Conservation (phyloP, 2,113 vertebrate species). For the Accipiter virgatus region DNA sequence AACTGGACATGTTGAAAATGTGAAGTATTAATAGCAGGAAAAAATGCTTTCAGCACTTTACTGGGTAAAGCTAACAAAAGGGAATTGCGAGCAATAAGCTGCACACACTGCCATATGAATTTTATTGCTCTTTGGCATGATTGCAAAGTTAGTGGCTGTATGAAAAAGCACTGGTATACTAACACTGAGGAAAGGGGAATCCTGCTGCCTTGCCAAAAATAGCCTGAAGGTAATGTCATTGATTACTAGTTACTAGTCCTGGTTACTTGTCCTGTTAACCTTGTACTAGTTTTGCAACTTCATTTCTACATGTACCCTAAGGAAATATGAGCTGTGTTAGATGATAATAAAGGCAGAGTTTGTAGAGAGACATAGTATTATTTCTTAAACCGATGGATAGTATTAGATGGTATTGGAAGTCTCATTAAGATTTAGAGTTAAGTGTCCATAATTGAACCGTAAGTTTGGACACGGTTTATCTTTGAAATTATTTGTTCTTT, state of each 20-base stretch:
- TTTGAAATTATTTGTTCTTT: not conserved
- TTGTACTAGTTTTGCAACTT: not conserved
- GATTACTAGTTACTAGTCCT: not conserved
- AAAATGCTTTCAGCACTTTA: not conserved
- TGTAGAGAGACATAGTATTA: not conserved
- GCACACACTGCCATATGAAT: not conserved
- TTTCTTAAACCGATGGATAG: not conserved
- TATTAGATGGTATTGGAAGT: not conserved
- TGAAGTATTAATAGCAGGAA: not conserved
- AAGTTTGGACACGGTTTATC: not conserved
- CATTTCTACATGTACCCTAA: not conserved
- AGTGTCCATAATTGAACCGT: not conserved
- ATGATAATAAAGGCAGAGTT: not conserved
- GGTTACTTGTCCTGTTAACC: not conserved
- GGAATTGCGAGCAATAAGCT: not conserved
- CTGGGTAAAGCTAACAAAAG: not conserved
- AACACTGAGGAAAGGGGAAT: accelerated
- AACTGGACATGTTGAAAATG: not conserved
- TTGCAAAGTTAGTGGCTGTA: not conserved
- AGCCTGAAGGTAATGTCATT: not conserved
- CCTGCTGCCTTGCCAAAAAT: not conserved
- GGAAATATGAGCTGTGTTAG: not conserved
- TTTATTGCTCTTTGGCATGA: not conserved
- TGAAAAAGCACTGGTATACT: not conserved
- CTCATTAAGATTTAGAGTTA: not conserved